These are phyloP conservation scores for Drosophila infuscata DNA, from an alignment of 2,888 invertebrate genomes.

Conservation along the genomic window DNA sequence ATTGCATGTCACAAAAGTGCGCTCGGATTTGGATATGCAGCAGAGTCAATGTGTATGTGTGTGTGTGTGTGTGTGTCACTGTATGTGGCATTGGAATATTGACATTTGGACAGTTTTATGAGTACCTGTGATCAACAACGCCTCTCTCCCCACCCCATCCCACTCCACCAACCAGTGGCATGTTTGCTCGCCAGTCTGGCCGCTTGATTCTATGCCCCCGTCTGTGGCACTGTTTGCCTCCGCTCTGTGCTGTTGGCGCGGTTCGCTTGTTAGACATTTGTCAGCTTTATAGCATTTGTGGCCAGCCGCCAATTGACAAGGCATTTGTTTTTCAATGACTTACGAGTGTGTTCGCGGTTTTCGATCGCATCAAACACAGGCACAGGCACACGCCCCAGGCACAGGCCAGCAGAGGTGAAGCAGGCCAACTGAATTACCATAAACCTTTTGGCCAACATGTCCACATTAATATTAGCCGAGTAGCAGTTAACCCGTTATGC, in stretches of 20 bases:
- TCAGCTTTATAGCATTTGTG: slow-evolving; percentile 78
- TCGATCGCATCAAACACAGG: not conserved
- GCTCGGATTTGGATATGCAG: slow-evolving; percentile 10
- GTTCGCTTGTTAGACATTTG: slow-evolving; percentile 72
- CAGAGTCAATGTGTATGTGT: not conserved
- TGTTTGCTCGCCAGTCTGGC: slow-evolving; percentile 37
- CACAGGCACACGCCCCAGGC: not conserved
- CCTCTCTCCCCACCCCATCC: not conserved
- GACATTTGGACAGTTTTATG: slow-evolving; percentile 79
- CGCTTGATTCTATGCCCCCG: slow-evolving; percentile 2
- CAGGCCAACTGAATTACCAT: slow-evolving; percentile 33
- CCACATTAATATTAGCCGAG: slow-evolving; percentile 22
- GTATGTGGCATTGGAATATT: slow-evolving; percentile 63
- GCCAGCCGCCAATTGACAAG: slow-evolving; percentile 75
- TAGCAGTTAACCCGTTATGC: slow-evolving; percentile 6
- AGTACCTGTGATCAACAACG: slow-evolving; percentile 73
- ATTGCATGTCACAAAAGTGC: slow-evolving; percentile 52
- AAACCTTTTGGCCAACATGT: slow-evolving; percentile 33
- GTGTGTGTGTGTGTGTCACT: slow-evolving; percentile 6
- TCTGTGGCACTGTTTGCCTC: not conserved
- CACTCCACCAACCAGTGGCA: not conserved
- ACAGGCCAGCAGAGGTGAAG: not conserved
- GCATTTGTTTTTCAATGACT: slow-evolving; percentile 60
- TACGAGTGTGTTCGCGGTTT: slow-evolving; percentile 39
- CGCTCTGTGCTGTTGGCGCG: slow-evolving; percentile 1